A percentile compares a stretch with the other conserved stretches of the same genome.
Conservation (phyloP, 1,140 invertebrate genomes). For the Plectrocnemia conspersa region DNA sequence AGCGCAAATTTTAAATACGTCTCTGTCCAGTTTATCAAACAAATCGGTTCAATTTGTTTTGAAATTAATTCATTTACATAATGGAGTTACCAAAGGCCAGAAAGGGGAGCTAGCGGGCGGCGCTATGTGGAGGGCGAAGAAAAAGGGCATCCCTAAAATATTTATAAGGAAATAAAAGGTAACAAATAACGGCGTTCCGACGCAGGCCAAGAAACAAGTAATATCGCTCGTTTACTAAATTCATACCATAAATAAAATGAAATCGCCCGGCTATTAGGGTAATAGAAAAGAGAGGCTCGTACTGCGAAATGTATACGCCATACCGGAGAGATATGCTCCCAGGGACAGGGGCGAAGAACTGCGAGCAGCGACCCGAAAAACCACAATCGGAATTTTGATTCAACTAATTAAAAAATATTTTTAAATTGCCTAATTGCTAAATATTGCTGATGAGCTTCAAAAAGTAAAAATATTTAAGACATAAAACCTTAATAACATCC, state of each 20-base stretch:
- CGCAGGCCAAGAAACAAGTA: conserved; percentile 36
- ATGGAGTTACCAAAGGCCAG: conserved; percentile 25
- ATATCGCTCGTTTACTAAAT: conserved; percentile 37
- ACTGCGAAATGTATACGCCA: conserved; percentile 28
- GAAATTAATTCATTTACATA: conserved; percentile 35
- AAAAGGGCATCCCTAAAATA: conserved; percentile 30
- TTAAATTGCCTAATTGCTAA: too few species aligned
- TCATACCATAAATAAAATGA: conserved; percentile 37
- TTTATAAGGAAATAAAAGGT: conserved; percentile 36
- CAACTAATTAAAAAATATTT: too few species aligned
- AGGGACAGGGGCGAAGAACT: conserved; percentile 20
- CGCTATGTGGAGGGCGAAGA: background rate
- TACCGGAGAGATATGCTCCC: conserved; percentile 31
- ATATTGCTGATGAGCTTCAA: too few species aligned
- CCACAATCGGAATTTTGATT: too few species aligned
- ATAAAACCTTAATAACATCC: too few species aligned
- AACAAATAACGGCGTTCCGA: conserved; percentile 36
- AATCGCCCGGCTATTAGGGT: conserved; percentile 36
- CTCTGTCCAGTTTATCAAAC: conserved; percentile 20
- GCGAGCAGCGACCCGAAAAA: background rate
- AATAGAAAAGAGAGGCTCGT: conserved; percentile 36
- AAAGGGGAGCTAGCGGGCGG: background rate
- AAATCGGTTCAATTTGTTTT: conserved; percentile 31
- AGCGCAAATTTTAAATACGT: too few species aligned
- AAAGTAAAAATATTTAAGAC: too few species aligned